Evolutionary conservation across 1,140 invertebrate species (phyloP), one percentile per base, ranked within the genome.

Genomic region (Dinoponera quadriceps): DNA sequence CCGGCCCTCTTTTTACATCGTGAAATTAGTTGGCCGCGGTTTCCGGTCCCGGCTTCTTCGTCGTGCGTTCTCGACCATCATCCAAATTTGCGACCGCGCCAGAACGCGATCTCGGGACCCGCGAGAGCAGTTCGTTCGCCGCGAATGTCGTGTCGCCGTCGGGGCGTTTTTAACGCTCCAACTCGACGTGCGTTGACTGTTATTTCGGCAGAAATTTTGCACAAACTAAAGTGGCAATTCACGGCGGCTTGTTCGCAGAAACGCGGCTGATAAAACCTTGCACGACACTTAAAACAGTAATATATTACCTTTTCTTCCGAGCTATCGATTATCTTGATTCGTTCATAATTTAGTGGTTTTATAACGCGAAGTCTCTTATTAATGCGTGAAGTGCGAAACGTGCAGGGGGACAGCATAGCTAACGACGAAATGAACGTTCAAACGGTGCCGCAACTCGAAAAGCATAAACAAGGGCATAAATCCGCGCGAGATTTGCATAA

Each of bases 1-100:
- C 86, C 91, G 89, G 90, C 88, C 88, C 86, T 88, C 85, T 91
- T 91, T 91, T 92, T 92, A 92, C 90, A 92, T 90, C 85, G 89
- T 89, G 83, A 92, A 92, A 92, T 93, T 93, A 92, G 92, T 92
- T 93, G 91, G 87, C 66, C 87, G 90, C 89, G 91, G 90, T 93
- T 93, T 93, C 92, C 92, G 92, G 91, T 91, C 90, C 83, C 85
- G 84, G 85, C 90, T 86, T 86, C 83, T 72, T 82, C 49, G 68
- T 72, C 73, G 27, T 78, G 78, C 75, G 81, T 81, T 66, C 71
- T 51, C 48, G 84, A 71, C 82, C 88, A 84, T 91, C 91, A 90
- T 92, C 57, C 51, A 71, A 65, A 87, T 86, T 85, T 87, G 84
- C 78, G 71, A 87, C 57, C 74, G 57, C 20, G 57, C 71, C 13